Conservation (phyloP, 1,140 invertebrate species). For the Pteromalus puparum region DNA sequence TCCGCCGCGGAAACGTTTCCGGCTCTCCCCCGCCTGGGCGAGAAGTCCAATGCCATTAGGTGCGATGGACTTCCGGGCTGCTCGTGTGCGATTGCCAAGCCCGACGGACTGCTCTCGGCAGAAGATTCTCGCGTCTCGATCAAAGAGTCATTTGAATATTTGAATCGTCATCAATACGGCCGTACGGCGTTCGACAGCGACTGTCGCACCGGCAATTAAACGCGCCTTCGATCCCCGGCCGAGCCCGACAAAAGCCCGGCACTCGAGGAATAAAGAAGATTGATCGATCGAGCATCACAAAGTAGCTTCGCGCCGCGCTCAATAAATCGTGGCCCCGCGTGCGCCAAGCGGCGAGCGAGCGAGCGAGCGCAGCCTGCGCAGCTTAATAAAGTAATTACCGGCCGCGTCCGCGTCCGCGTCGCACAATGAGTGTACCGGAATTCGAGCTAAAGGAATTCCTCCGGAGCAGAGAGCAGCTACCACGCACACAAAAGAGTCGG, state of each 20-base stretch:
- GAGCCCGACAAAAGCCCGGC: not conserved
- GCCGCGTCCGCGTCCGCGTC: not conserved
- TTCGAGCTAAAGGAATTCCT: not conserved
- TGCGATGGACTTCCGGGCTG: too few relatives aligned
- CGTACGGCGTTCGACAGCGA: not conserved
- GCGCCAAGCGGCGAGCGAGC: too few relatives aligned
- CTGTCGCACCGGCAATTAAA: not conserved
- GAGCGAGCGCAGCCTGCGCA: too few relatives aligned
- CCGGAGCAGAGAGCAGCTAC: slow-evolving; percentile 6
- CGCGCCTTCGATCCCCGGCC: not conserved
- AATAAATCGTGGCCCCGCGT: not conserved
- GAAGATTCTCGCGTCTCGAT: too few relatives aligned
- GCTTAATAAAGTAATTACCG: slow-evolving; percentile 46
- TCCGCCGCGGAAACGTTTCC: not conserved
- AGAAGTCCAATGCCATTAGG: not conserved
- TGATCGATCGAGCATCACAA: slow-evolving; percentile 16
- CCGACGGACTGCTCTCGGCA: too few relatives aligned
- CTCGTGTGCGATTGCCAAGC: too few relatives aligned
- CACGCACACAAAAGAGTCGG: not conserved
- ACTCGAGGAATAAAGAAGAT: slow-evolving; percentile 29
- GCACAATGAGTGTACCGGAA: slow-evolving; percentile 18
- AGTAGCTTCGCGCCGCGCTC: not conserved
- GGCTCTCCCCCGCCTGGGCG: not conserved
- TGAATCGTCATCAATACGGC: too few relatives aligned
- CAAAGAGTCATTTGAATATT: too few relatives aligned